Evolutionary conservation across 2,888 invertebrate species (phyloP).

Genomic region (Heliconius sara): DNA sequence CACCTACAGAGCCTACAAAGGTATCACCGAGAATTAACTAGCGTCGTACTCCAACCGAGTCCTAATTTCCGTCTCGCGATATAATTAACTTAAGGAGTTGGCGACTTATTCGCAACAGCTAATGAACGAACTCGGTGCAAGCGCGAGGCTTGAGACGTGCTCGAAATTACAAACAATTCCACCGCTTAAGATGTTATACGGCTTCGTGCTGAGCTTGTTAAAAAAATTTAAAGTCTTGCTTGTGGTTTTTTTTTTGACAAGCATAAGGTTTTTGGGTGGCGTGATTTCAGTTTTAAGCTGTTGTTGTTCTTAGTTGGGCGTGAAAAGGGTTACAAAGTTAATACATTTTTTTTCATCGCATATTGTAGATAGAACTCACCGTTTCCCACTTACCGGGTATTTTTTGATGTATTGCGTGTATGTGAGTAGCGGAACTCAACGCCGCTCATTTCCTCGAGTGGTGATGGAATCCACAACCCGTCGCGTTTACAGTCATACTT

Average conservation of each 20-base stretch:
- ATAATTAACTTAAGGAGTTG: slow-evolving; percentile 56
- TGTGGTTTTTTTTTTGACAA: slow-evolving; percentile 3
- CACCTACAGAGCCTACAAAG: slow-evolving; percentile 21
- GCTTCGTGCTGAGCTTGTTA: slow-evolving; percentile 33
- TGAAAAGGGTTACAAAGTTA: neutral
- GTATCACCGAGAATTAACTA: slow-evolving; percentile 17
- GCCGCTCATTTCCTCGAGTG: no score
- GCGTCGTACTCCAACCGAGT: slow-evolving; percentile 39
- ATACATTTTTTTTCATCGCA: no score
- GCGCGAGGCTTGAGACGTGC: slow-evolving; percentile 60
- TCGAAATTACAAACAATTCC: slow-evolving; percentile 58
- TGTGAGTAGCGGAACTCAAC: no score
- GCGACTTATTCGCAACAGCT: slow-evolving; percentile 66
- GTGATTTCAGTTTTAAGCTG: slow-evolving; percentile 1
- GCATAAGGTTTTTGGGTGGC: slow-evolving; percentile 18
- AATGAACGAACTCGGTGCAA: slow-evolving; percentile 70
- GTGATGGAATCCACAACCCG: no score
- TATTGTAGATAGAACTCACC: no score
- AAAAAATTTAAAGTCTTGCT: slow-evolving; percentile 22
- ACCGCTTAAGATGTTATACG: slow-evolving; percentile 32
- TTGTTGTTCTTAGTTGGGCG: neutral
- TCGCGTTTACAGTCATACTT: no score
- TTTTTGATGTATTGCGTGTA: no score
- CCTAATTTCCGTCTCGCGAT: slow-evolving; percentile 45
- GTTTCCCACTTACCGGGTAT: no score